These are phyloP conservation scores for Stegana nigrithorax DNA, from an alignment of 2,888 invertebrate species.

Conservation along the genomic window DNA sequence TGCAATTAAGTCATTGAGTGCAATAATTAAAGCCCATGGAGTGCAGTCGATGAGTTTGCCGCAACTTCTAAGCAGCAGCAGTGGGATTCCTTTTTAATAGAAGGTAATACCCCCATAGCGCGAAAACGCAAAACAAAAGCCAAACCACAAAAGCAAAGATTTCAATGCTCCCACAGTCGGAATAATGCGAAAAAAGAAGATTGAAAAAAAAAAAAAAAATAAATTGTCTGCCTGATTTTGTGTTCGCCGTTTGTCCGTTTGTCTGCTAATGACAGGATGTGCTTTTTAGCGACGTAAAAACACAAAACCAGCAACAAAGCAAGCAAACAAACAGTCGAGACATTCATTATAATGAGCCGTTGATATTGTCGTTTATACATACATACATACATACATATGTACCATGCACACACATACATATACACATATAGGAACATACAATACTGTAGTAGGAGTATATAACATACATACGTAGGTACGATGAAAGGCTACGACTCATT, in stretches of 20 bases:
- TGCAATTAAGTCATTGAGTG: too few relatives aligned
- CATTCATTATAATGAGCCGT: slow-evolving; percentile 13
- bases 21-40: too few relatives aligned
- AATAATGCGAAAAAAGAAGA: too few relatives aligned
- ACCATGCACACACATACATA: too few relatives aligned
- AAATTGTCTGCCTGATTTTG: background rate
- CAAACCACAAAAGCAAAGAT: background rate
- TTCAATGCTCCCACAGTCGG: background rate
- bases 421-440: too few relatives aligned
- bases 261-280: slow-evolving; percentile 44
- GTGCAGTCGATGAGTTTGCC: background rate
- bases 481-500: too few relatives aligned
- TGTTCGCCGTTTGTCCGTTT: background rate
- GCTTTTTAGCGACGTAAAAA: slow-evolving; percentile 30
- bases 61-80: background rate
- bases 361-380: background rate
- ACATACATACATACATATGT: background rate
- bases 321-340: background rate
- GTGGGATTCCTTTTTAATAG: background rate
- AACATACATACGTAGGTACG: too few relatives aligned
- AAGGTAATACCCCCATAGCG: background rate
- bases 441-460: too few relatives aligned
- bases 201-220: too few relatives aligned
- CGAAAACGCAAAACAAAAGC: too few relatives aligned
- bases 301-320: slow-evolving; percentile 22